phyloP scores from a whole-genome alignment of 1,140 invertebrate species.

The Pissodes strobi region DNA sequence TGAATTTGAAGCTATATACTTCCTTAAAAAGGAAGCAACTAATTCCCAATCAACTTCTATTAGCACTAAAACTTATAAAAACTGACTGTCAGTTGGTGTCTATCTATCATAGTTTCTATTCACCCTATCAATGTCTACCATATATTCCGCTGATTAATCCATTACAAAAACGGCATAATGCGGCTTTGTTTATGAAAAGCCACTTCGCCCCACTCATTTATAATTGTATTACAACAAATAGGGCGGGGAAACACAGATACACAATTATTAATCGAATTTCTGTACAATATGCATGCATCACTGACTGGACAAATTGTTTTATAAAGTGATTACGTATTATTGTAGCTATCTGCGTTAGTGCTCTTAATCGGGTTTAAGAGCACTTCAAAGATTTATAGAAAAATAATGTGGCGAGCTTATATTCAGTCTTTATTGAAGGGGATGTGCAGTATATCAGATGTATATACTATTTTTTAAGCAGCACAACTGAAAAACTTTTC shows the following conservation, averaged over 20 bases:
- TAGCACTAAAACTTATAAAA: too few relatives aligned
- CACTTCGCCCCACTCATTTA: not conserved
- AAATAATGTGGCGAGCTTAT: not conserved
- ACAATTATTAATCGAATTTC: constrained; percentile 57
- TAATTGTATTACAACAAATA: constrained; percentile 50
- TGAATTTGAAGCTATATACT: too few relatives aligned
- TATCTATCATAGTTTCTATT: too few relatives aligned
- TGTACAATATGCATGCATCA: constrained; percentile 56
- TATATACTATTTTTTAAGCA: too few relatives aligned
- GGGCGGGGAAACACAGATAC: constrained; percentile 49
- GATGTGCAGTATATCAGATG: too few relatives aligned
- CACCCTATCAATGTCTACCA: too few relatives aligned
- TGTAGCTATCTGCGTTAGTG: constrained; percentile 52
- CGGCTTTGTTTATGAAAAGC: not conserved
- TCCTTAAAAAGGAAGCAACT: too few relatives aligned
- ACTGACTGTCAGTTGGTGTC: too few relatives aligned
- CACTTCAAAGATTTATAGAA: constrained; percentile 36
- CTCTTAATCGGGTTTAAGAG: constrained; percentile 50
- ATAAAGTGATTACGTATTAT: constrained; percentile 56
- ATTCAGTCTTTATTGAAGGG: too few relatives aligned
- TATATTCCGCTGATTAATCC: too few relatives aligned
- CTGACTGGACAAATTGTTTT: constrained; percentile 57
- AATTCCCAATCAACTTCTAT: too few relatives aligned
- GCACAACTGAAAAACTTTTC: too few relatives aligned
- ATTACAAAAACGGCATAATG: not conserved